These are phyloP conservation scores for Caenorhabditis sulstoni DNA, from an alignment of 2,888 invertebrate species.

Conservation along the genomic window DNA sequence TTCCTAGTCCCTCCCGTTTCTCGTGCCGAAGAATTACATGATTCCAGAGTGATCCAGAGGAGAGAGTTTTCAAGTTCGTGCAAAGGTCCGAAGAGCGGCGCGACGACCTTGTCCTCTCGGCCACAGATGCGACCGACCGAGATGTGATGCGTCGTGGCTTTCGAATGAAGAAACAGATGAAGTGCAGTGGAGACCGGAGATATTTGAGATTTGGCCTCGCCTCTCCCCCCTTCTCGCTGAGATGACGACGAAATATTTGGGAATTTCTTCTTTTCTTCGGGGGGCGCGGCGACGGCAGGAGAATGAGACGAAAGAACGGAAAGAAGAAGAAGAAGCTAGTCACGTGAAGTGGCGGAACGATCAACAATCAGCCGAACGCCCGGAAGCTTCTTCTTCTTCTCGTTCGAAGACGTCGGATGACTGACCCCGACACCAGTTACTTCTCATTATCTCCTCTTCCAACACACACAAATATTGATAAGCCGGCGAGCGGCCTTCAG, in stretches of 20 bases:
- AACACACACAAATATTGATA: constrained; percentile 13
- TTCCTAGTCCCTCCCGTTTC: too few species aligned
- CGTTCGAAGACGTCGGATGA: constrained; percentile 13
- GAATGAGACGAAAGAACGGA: constrained; percentile 11
- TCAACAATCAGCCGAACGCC: constrained; percentile 48
- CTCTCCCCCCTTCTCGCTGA: not conserved
- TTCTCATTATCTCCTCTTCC: constrained; percentile 10
- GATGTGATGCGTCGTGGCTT: constrained; percentile 44
- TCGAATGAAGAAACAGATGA: constrained; percentile 1
- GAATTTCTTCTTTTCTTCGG: constrained; percentile 25
- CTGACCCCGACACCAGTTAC: constrained; percentile 26
- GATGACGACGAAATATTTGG: constrained; percentile 17
- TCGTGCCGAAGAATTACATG: too few species aligned
- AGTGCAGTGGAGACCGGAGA: constrained; percentile 34
- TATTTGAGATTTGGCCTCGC: constrained; percentile 46
- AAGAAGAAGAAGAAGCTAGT: constrained; percentile 1
- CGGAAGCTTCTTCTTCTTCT: constrained; percentile 10
- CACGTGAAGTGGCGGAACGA: constrained; percentile 32
- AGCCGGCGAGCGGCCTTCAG: constrained; percentile 30
- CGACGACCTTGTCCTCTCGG: constrained; percentile 56
- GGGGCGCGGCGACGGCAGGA: constrained; percentile 15
- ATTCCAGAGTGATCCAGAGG: too few species aligned
- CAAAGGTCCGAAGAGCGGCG: constrained; percentile 33
- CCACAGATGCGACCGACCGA: constrained; percentile 51
- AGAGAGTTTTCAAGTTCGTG: constrained; percentile 14